Evolutionary conservation across 2,888 invertebrate genomes (phyloP).

Genomic region (Ochropacha duplaris): DNA sequence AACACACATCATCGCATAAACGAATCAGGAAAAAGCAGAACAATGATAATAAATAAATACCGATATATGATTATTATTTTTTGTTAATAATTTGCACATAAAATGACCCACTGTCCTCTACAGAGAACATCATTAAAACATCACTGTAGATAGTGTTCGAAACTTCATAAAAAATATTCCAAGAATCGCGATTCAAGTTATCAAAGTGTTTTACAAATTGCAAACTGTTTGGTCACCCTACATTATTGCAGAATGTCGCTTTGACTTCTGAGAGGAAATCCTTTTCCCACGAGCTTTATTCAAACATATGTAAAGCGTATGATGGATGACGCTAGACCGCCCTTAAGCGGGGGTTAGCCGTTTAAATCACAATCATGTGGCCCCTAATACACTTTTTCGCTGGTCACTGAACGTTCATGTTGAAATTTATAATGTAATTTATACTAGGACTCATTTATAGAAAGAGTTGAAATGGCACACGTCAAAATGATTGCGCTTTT

Average conservation of each 20-base stretch:
- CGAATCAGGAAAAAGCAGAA: no score
- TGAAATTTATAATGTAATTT: conserved; percentile 79
- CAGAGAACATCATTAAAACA: no score
- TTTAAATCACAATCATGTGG: conserved; percentile 78
- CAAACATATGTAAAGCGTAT: conserved; percentile 84
- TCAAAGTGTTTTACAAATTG: no score
- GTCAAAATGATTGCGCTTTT: conserved; percentile 73
- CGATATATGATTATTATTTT: no score
- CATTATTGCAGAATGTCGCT: conserved; percentile 60
- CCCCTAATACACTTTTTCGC: conserved; percentile 73
- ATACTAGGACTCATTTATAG: conserved; percentile 50
- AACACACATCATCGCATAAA: no score
- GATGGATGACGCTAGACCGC: conserved; percentile 78
- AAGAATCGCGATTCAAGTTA: no score
- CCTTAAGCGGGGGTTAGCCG: conserved; percentile 67
- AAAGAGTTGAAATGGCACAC: conserved; percentile 74
- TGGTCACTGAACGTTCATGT: conserved; percentile 67
- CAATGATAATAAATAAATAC: no score
- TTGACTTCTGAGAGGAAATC: conserved; percentile 82
- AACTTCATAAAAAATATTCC: no score
- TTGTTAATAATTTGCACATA: no score
- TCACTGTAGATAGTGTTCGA: no score
- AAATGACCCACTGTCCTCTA: no score
- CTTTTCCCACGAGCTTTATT: conserved; percentile 84
- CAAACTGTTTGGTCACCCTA: conserved; percentile 49